These are phyloP conservation scores for Dicrurus megarhynchus DNA, from an alignment of 2,113 vertebrate species.

Conservation along the genomic window DNA sequence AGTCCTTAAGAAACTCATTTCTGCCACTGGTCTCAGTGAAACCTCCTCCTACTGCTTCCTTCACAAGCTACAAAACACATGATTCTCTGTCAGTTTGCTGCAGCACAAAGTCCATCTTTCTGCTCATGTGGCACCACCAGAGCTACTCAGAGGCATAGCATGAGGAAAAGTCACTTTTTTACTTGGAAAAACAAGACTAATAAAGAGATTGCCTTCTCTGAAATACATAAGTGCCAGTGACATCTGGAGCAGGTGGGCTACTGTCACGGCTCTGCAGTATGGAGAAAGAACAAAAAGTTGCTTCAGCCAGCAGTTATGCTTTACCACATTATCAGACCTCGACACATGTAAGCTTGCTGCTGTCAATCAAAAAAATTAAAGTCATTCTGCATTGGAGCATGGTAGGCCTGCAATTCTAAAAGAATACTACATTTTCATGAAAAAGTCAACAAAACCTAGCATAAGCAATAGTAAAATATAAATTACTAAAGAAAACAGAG, in stretches of 20 bases:
- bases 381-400: not conserved
- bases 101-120: not conserved
- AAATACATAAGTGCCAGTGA: rapidly evolving
- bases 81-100: not conserved
- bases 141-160: not conserved
- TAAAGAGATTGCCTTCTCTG: not conserved
- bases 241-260: not conserved
- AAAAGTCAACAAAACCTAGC: not conserved
- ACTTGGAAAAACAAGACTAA: not conserved
- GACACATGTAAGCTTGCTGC: not conserved
- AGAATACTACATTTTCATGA: not conserved
- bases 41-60: not conserved
- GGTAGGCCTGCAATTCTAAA: not conserved
- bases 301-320: not conserved
- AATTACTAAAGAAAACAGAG: not conserved
- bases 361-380: not conserved
- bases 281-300: not conserved
- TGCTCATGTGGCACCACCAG: rapidly evolving
- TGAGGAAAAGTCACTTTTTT: not conserved
- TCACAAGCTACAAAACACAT: not conserved
- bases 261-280: not conserved
- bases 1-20: not conserved
- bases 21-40: not conserved
- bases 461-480: not conserved
- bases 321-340: not conserved